A percentile compares a stretch with the other conserved stretches of the same genome.
These are phyloP conservation scores for Tragopan temminckii DNA, from an alignment of 2,797 vertebrate genomes.

Conservation along the genomic window DNA sequence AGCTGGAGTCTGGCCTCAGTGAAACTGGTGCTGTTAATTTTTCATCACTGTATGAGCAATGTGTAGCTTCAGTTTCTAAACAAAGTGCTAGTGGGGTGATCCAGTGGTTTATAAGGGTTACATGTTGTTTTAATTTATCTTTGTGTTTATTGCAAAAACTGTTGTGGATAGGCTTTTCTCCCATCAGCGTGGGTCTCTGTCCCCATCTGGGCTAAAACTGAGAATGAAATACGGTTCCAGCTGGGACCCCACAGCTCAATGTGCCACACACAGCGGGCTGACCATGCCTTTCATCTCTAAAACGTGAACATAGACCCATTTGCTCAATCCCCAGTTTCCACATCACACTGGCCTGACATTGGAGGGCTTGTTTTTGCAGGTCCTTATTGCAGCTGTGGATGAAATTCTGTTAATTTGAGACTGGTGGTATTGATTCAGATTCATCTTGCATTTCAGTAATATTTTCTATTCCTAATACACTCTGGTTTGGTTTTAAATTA, in stretches of 20 bases:
- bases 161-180: not conserved
- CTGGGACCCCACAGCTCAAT: not conserved
- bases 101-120: not conserved
- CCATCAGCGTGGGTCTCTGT: accelerated
- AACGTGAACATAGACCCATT: not conserved
- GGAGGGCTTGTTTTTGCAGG: not conserved
- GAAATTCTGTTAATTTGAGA: not conserved
- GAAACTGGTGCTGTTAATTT: not conserved
- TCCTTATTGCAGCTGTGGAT: not conserved
- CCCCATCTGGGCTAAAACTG: not conserved
- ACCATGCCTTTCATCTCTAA: not conserved
- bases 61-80: not conserved
- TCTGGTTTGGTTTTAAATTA: not conserved
- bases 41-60: not conserved
- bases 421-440: not conserved
- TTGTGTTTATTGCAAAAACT: not conserved
- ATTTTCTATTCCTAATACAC: not conserved
- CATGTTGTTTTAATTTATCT: not conserved
- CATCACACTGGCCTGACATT: not conserved
- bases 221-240: not conserved
- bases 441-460: not conserved
- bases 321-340: not conserved
- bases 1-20: not conserved
- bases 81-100: not conserved
- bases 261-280: accelerated